Conservation (phyloP, 2,113 vertebrate species). For the Gallinago undulata region DNA sequence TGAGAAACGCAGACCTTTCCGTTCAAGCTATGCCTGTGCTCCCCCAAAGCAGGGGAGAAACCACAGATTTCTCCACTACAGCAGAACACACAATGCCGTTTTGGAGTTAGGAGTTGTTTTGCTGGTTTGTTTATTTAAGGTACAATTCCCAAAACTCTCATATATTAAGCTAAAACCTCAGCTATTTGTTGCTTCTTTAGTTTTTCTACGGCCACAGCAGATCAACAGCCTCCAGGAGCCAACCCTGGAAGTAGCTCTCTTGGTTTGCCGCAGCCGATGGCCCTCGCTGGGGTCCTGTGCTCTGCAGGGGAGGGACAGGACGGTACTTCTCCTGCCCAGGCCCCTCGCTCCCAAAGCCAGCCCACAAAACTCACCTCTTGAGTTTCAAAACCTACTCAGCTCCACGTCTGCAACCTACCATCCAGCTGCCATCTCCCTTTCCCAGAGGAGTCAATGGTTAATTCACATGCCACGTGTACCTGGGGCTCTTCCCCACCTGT, state of each 20-base stretch:
- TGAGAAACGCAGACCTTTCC: neutral
- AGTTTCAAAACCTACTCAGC: neutral
- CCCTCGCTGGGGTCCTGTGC: neutral
- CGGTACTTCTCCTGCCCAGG: neutral
- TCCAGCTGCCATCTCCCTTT: neutral
- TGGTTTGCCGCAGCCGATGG: fast-evolving
- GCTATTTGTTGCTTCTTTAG: neutral
- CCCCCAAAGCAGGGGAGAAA: neutral
- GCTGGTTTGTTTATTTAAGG: neutral
- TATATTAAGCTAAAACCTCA: neutral
- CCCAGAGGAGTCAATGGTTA: fast-evolving
- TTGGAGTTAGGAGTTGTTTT: neutral
- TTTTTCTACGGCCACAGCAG: neutral
- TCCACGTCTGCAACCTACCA: neutral
- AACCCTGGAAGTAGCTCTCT: neutral
- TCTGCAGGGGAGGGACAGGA: neutral
- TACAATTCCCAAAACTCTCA: neutral
- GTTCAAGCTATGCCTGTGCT: neutral
- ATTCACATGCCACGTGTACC: neutral
- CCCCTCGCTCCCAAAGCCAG: neutral
- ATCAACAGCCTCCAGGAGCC: neutral
- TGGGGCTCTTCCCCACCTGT: neutral
- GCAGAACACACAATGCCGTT: neutral
- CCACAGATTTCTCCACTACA: neutral
- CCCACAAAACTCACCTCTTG: neutral